Percentiles rank a stretch among this genome's conserved stretches.
phyloP scores from a whole-genome alignment of 1,140 invertebrate genomes.

The Holcopasites calliopsidis region DNA sequence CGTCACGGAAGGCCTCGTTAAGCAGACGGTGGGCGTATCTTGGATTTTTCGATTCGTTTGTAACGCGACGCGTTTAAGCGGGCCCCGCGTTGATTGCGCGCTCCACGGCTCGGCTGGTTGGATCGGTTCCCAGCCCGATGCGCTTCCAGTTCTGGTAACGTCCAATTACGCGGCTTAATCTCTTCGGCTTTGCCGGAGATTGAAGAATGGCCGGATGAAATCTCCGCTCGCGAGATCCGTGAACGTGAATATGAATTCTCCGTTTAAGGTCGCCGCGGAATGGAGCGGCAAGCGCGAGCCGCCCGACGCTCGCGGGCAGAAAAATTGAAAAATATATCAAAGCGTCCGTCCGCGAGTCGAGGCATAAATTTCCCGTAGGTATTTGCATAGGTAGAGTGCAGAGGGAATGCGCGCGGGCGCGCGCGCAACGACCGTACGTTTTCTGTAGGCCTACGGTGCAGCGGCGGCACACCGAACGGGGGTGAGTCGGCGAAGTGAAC shows the following conservation, averaged over 20 bases:
- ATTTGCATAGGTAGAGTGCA: conserved; percentile 37
- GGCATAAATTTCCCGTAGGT: conserved; percentile 38
- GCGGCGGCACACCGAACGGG: neutral
- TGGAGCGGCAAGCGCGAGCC: neutral
- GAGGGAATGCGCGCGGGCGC: neutral
- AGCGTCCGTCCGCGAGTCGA: conserved; percentile 26
- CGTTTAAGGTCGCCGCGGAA: conserved; percentile 17
- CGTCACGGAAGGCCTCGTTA: neutral
- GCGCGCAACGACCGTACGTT: conserved; percentile 1
- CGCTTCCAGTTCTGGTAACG: neutral
- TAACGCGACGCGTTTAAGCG: conserved; percentile 1
- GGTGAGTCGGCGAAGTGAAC: neutral
- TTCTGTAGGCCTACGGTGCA: neutral
- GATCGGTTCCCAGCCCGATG: neutral
- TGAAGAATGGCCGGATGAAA: neutral
- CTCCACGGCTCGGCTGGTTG: neutral
- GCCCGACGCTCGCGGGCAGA: conserved; percentile 5
- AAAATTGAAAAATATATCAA: conserved; percentile 50
- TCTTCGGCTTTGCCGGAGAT: neutral
- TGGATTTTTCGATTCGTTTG: conserved; percentile 19
- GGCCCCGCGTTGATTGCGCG: conserved; percentile 7
- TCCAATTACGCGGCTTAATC: conserved; percentile 32
- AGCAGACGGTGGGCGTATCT: neutral
- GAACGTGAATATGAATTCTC: conserved; percentile 31
- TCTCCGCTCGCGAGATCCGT: conserved; percentile 11